Conservation (phyloP, 1,140 invertebrate genomes). For the Patella vulgata region DNA sequence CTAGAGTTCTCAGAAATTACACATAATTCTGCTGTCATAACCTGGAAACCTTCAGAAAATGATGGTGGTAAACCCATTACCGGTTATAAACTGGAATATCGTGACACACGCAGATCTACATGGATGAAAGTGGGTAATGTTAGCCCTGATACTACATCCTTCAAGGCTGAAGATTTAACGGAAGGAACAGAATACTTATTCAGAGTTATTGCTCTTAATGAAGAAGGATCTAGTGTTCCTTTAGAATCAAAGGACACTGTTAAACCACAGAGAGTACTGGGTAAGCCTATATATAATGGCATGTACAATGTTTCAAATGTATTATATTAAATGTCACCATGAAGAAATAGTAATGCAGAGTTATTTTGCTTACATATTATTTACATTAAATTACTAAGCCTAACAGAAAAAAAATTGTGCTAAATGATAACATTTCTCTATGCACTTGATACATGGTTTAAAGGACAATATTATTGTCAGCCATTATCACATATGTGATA, state of each 20-base stretch:
- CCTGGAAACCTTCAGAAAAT: slow-evolving; percentile 87
- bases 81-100: slow-evolving; percentile 94
- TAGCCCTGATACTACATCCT: slow-evolving; percentile 38
- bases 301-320: not conserved
- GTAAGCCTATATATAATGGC: slow-evolving; percentile 19
- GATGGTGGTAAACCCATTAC: slow-evolving; percentile 96
- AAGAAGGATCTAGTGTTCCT: slow-evolving; percentile 91
- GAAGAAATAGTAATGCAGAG: no score
- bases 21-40: slow-evolving; percentile 92
- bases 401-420: no score
- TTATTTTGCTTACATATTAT: slow-evolving; percentile 1
- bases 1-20: slow-evolving; percentile 85
- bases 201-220: slow-evolving; percentile 91
- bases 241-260: slow-evolving; percentile 93
- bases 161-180: slow-evolving; percentile 81
- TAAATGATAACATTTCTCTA: no score
- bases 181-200: slow-evolving; percentile 95
- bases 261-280: slow-evolving; percentile 77
- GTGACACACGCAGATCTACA: slow-evolving; percentile 88
- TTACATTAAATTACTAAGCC: not conserved
- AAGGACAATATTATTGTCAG: no score
- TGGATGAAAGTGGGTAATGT: slow-evolving; percentile 80
- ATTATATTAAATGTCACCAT: slow-evolving; percentile 9
- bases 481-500: no score
- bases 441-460: no score